Conservation (phyloP, 2,113 vertebrate genomes). For the Paracanthobrama guichenoti region DNA sequence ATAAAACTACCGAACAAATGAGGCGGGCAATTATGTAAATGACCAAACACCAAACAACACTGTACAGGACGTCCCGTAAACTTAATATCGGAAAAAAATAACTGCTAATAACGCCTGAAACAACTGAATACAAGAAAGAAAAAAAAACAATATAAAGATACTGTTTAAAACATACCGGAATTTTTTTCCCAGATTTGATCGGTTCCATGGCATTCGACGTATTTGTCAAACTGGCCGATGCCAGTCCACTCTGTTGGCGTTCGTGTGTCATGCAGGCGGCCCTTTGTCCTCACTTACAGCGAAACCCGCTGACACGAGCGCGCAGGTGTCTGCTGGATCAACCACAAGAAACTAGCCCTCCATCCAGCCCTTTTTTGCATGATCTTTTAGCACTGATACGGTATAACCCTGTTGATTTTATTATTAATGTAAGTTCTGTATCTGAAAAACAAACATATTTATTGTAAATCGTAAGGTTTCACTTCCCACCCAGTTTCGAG, state of each 20-base stretch:
- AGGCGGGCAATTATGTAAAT: not conserved
- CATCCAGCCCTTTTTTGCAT: not conserved
- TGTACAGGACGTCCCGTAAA: not conserved
- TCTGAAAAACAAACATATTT: not conserved
- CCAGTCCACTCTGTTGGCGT: not conserved
- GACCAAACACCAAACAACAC: not conserved
- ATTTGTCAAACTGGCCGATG: not conserved
- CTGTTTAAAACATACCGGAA: constrained; percentile 31
- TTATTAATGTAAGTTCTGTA: not conserved
- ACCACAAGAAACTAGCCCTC: not conserved
- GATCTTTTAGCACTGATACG: not conserved
- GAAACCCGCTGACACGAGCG: not conserved
- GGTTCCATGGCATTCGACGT: constrained; percentile 29
- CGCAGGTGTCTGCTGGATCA: not conserved
- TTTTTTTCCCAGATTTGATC: not conserved
- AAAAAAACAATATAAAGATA: not conserved
- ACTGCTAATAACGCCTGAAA: not conserved
- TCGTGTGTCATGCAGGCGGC: constrained; percentile 20
- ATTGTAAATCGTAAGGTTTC: not conserved
- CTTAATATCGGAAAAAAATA: not conserved
- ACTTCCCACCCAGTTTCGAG: constrained; percentile 14
- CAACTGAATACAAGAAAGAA: not conserved
- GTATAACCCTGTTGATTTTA: not conserved
- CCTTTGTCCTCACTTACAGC: constrained; percentile 1
- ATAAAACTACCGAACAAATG: not conserved